Evolutionary conservation across 2,888 invertebrate genomes (phyloP).

Genomic region (Amiota communis): DNA sequence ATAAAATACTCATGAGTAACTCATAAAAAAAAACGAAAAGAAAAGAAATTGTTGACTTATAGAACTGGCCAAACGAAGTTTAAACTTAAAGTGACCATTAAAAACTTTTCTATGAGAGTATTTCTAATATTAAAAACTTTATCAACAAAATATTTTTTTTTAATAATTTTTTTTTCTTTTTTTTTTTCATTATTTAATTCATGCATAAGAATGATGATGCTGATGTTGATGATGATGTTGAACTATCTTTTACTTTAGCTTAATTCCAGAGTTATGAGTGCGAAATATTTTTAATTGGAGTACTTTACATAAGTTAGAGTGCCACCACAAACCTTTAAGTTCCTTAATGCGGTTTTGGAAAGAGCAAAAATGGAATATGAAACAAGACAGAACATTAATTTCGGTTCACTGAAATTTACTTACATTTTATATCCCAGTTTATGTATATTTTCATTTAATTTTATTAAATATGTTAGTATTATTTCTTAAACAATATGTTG

Average conservation of each 20-base stretch:
- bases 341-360: too few relatives aligned
- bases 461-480: too few relatives aligned
- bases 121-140: constrained; percentile 5
- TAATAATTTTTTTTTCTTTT: not conserved
- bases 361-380: too few relatives aligned
- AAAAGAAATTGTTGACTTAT: not conserved
- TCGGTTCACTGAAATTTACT: too few relatives aligned
- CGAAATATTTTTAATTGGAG: not conserved
- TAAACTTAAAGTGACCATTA: constrained; percentile 12
- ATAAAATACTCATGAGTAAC: not conserved
- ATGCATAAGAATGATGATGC: constrained; percentile 4
- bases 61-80: not conserved
- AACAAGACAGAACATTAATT: too few relatives aligned
- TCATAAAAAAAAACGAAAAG: not conserved
- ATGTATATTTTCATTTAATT: too few relatives aligned
- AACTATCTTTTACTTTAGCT: constrained; percentile 6
- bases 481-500: too few relatives aligned
- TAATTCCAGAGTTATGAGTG: not conserved
- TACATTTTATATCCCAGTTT: too few relatives aligned
- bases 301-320: not conserved
- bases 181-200: not conserved
- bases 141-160: not conserved
- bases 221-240: not conserved
- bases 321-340: too few relatives aligned
- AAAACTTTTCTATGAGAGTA: not conserved